A percentile compares a stretch with the other conserved stretches of the same genome.
Conservation (phyloP, 1,140 invertebrate genomes). For the Nixonia krombeini region DNA sequence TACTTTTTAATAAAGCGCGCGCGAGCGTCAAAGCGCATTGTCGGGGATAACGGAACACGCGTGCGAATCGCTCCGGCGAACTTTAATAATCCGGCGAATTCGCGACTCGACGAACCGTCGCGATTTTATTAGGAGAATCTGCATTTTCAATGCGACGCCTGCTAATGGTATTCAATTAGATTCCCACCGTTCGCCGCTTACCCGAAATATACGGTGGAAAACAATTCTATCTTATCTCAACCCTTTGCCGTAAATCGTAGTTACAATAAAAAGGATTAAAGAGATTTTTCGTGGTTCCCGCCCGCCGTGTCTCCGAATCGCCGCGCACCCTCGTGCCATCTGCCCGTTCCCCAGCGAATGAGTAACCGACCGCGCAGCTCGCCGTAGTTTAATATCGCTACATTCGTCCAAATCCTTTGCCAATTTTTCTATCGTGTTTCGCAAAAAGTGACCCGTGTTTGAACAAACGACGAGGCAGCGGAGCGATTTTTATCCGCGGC, state of each 20-base stretch:
- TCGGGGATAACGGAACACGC: no score
- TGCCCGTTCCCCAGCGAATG: conserved; percentile 14
- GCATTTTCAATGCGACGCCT: no score
- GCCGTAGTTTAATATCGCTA: conserved; percentile 2
- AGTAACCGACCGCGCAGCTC: conserved; percentile 5
- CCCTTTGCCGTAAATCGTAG: conserved; percentile 1
- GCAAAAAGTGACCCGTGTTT: not conserved
- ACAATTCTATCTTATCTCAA: conserved; percentile 11
- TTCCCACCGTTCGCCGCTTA: no score
- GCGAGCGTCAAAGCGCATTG: no score
- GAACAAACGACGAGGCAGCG: not conserved
- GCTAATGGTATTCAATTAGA: no score
- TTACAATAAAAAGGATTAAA: conserved; percentile 27
- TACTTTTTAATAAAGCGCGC: no score
- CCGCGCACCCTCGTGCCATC: conserved; percentile 20
- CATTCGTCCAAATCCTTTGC: not conserved
- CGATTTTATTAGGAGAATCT: no score
- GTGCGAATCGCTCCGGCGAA: no score
- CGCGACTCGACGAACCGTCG: no score
- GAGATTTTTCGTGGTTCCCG: conserved; percentile 25
- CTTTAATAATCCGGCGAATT: no score
- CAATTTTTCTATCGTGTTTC: not conserved
- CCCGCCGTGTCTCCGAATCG: not conserved
- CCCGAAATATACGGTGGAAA: no score
- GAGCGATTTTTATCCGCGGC: not conserved